Percentiles rank a stretch among this genome's conserved stretches.
These are phyloP conservation scores for Stomatorhinus ivindoensis DNA, from an alignment of 2,113 vertebrate genomes.

Conservation along the genomic window DNA sequence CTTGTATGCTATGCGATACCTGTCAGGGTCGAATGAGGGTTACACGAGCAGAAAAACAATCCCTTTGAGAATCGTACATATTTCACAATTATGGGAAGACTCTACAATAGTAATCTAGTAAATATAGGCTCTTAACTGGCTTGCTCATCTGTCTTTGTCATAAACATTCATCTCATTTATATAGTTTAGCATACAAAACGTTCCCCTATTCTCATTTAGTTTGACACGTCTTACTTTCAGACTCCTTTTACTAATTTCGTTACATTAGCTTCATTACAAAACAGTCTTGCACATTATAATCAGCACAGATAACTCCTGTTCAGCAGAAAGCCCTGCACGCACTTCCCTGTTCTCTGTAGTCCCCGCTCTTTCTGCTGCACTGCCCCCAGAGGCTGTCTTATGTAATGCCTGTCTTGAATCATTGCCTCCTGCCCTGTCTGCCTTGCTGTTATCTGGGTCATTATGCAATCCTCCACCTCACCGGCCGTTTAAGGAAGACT, in stretches of 20 bases:
- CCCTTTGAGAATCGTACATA: neutral
- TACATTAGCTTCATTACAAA: constrained; percentile 30
- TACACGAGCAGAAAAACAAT: neutral
- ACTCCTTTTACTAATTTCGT: constrained; percentile 13
- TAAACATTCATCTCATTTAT: neutral
- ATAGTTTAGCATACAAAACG: neutral
- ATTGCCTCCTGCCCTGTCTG: constrained; percentile 30
- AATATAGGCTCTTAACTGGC: neutral
- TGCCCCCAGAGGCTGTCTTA: constrained; percentile 40
- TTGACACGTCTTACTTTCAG: constrained; percentile 15
- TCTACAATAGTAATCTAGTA: neutral
- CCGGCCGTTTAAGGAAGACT: constrained; percentile 22
- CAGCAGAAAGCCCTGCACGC: constrained; percentile 32
- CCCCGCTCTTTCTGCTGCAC: constrained; percentile 40
- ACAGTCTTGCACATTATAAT: constrained; percentile 51
- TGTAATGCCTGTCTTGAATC: constrained; percentile 22
- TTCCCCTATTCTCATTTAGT: neutral
- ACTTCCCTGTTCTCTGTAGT: neutral
- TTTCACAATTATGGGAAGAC: neutral
- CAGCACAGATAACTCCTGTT: constrained; percentile 44
- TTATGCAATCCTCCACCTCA: constrained; percentile 49
- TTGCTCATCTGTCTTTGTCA: neutral
- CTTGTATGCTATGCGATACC: neutral
- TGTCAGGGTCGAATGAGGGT: neutral
- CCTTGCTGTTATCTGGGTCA: constrained; percentile 34